phyloP scores from a whole-genome alignment of 53 echinoderm and acorn worm species.

The Stichopus horrens region DNA sequence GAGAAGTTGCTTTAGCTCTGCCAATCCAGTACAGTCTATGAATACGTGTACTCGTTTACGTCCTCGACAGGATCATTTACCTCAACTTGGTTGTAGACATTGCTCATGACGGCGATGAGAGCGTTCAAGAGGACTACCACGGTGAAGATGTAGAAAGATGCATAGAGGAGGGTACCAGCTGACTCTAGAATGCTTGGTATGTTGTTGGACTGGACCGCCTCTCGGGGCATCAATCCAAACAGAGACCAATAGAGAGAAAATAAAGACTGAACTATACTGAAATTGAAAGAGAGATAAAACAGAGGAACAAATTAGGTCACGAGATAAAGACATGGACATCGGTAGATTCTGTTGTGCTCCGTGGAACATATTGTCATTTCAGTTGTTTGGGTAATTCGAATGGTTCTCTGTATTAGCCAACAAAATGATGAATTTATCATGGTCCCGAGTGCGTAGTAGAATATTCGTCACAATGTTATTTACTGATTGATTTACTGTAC shows the following conservation, averaged over 20 bases:
- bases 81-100: conserved; percentile 89
- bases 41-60: neutral
- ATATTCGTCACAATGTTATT: no score
- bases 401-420: no score
- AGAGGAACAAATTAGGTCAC: neutral
- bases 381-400: no score
- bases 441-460: no score
- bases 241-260: conserved; percentile 84
- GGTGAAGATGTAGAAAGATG: conserved; percentile 69
- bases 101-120: conserved; percentile 96
- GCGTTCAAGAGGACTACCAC: conserved; percentile 87
- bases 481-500: no score
- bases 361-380: no score
- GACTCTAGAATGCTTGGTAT: conserved; percentile 50
- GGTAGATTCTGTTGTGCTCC: no score
- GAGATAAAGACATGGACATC: no score
- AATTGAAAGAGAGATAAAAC: neutral
- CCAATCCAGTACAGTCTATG: neutral
- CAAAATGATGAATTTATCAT: no score
- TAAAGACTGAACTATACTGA: conserved; percentile 60
- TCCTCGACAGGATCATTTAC: conserved; percentile 30
- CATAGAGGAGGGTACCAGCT: conserved; percentile 74
- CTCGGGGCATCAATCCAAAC: conserved; percentile 67
- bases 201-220: conserved; percentile 34
- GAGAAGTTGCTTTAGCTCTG: neutral